phyloP scores from a whole-genome alignment of 1,140 invertebrate species.

The Zaprionus tsacasi region DNA sequence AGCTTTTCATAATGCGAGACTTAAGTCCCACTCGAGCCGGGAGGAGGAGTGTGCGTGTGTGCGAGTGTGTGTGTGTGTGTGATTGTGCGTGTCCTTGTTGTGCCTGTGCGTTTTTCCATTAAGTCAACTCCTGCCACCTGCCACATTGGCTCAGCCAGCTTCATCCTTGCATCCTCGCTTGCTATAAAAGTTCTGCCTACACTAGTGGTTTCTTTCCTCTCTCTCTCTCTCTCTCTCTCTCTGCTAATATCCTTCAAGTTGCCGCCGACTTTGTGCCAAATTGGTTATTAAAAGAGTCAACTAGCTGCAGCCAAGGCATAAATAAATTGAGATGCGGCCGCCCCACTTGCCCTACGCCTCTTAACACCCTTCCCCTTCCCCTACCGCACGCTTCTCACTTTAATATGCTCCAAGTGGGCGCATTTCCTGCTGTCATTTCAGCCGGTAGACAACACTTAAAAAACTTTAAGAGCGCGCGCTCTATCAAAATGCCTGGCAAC shows the following conservation, averaged over 20 bases:
- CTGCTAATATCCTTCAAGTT: constrained; percentile 60
- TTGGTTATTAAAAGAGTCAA: constrained; percentile 78
- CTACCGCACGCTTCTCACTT: not conserved
- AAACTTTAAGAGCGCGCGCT: constrained; percentile 22
- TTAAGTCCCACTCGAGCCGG: constrained; percentile 40
- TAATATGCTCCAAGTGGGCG: constrained; percentile 1
- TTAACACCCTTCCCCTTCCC: not conserved
- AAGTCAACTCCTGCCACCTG: constrained; percentile 28
- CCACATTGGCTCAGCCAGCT: constrained; percentile 8
- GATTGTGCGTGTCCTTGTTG: constrained; percentile 32
- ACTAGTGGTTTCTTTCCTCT: not conserved
- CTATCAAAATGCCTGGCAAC: constrained; percentile 21
- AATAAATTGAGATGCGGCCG: constrained; percentile 43
- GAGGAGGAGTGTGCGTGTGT: constrained; percentile 4
- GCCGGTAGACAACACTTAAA: constrained; percentile 4
- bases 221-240: not conserved
- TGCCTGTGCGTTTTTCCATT: constrained; percentile 68
- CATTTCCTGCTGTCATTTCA: constrained; percentile 6
- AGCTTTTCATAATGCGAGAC: constrained; percentile 76
- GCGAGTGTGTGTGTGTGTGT: constrained; percentile 22
- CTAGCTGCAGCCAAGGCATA: constrained; percentile 43
- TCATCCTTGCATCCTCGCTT: constrained; percentile 12
- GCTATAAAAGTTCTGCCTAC: constrained; percentile 9
- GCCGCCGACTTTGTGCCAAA: constrained; percentile 63
- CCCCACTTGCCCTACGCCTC: not conserved